Percentiles rank a stretch among this genome's conserved stretches.
phyloP scores from a whole-genome alignment of 2,888 invertebrate species.

The Chromoteleia sp. region DNA sequence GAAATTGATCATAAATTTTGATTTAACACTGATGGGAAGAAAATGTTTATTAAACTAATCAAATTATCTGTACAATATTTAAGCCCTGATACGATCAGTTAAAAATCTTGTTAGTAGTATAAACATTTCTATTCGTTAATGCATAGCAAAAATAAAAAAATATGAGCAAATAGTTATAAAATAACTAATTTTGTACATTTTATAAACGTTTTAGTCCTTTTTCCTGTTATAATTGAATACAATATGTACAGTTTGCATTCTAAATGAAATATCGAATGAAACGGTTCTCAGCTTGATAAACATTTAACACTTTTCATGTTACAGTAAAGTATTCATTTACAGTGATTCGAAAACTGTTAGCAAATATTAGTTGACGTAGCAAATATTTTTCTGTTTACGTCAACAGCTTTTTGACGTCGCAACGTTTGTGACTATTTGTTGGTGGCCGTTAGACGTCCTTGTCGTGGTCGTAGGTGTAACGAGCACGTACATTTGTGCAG shows the following conservation, averaged over 20 bases:
- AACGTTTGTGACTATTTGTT: conserved; percentile 56
- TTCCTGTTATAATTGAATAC: too few relatives aligned
- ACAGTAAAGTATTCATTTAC: conserved; percentile 9
- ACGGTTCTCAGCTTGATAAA: not conserved
- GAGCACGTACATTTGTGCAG: conserved; percentile 42
- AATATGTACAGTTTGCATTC: too few relatives aligned
- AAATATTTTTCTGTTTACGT: conserved; percentile 54
- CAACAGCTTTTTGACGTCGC: conserved; percentile 43
- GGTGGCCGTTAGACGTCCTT: conserved; percentile 48
- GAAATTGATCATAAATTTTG: too few relatives aligned
- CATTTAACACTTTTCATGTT: not conserved
- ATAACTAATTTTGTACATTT: too few relatives aligned
- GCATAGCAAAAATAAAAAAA: too few relatives aligned
- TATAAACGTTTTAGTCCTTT: too few relatives aligned
- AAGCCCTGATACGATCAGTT: too few relatives aligned
- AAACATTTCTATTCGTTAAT: too few relatives aligned
- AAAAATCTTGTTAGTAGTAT: too few relatives aligned
- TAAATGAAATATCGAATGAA: too few relatives aligned
- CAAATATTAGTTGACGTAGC: conserved; percentile 35
- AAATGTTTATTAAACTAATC: not conserved
- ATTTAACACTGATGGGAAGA: not conserved
- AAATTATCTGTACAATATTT: too few relatives aligned
- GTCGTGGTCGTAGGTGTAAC: conserved; percentile 39
- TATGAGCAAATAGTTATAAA: too few relatives aligned
- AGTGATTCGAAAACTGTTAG: conserved; percentile 29